Evolutionary conservation across 2,888 invertebrate species (phyloP).

Genomic region (Ashinkailepas kermadecensis): DNA sequence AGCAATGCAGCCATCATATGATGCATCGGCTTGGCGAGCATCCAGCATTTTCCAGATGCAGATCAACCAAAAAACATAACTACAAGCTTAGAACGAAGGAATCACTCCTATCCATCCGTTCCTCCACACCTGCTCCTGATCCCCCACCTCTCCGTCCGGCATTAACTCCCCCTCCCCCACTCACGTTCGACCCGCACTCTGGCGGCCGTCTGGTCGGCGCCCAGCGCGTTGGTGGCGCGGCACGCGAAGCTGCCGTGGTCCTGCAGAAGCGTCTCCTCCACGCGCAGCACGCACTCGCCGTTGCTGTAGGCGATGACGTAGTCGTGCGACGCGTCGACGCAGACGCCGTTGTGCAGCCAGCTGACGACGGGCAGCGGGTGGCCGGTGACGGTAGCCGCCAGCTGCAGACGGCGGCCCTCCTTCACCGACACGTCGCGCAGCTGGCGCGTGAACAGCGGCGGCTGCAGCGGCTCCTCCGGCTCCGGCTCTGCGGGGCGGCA

Average conservation of each 20-base stretch:
- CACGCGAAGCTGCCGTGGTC: constrained; percentile 65
- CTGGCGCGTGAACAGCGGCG: constrained; percentile 59
- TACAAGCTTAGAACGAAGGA: too few relatives aligned
- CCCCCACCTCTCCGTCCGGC: too few relatives aligned
- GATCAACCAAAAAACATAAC: too few relatives aligned
- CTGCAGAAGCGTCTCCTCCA: constrained; percentile 57
- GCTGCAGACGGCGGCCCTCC: constrained; percentile 44
- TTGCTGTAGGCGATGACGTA: constrained; percentile 72
- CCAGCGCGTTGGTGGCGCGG: constrained; percentile 60
- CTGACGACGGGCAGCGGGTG: constrained; percentile 68
- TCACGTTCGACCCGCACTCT: constrained; percentile 59
- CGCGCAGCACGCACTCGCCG: constrained; percentile 64
- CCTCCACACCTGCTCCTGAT: too few relatives aligned
- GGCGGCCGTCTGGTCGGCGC: constrained; percentile 57
- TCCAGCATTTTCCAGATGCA: too few relatives aligned
- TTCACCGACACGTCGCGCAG: constrained; percentile 47
- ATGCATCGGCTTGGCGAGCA: too few relatives aligned
- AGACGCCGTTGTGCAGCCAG: constrained; percentile 64
- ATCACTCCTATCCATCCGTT: too few relatives aligned
- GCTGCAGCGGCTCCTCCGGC: constrained; percentile 53
- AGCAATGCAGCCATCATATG: too few relatives aligned
- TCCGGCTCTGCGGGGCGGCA: constrained; percentile 48
- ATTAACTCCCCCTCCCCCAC: background rate
- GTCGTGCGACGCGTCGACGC: constrained; percentile 62
- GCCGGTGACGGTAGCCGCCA: constrained; percentile 55